Evolutionary conservation across 2,888 invertebrate species (phyloP).

Genomic region (Myopa testacea): DNA sequence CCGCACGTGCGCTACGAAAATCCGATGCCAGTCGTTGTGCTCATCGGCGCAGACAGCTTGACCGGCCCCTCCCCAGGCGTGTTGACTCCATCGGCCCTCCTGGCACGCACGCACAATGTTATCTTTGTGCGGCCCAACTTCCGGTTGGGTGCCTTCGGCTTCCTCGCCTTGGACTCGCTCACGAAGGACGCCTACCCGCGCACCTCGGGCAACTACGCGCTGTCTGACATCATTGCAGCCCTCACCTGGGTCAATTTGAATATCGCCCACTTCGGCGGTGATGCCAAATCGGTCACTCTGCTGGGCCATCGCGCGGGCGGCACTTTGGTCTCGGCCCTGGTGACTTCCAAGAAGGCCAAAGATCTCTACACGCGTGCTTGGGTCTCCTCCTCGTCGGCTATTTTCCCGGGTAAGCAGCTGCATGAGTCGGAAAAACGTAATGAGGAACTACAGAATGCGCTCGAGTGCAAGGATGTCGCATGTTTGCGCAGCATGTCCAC

Average conservation of each 20-base stretch:
- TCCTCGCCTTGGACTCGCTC: conserved; percentile 79
- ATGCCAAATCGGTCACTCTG: conserved; percentile 81
- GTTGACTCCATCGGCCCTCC: conserved; percentile 79
- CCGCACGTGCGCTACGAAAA: conserved; percentile 83
- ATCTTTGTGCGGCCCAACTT: conserved; percentile 91
- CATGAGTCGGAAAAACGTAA: conserved; percentile 74
- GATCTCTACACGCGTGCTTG: conserved; percentile 81
- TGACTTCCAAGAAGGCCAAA: conserved; percentile 72
- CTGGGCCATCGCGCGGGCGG: conserved; percentile 89
- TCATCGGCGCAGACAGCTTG: conserved; percentile 84
- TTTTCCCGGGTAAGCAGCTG: conserved; percentile 77
- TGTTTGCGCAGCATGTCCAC: conserved; percentile 72
- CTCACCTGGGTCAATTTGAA: conserved; percentile 85
- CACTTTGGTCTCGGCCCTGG: conserved; percentile 82
- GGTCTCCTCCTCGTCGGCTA: conserved; percentile 82
- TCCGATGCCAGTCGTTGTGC: conserved; percentile 84
- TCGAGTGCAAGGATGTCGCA: conserved; percentile 72
- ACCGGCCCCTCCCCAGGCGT: conserved; percentile 81
- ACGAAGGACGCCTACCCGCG: conserved; percentile 78
- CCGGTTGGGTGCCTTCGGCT: conserved; percentile 83
- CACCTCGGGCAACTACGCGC: conserved; percentile 87
- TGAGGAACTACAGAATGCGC: conserved; percentile 72
- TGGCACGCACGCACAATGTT: conserved; percentile 82
- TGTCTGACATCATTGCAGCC: conserved; percentile 82
- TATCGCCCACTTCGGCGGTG: conserved; percentile 86